phyloP scores from a whole-genome alignment of 2,797 vertebrate genomes.

The Amblyraja radiata region DNA sequence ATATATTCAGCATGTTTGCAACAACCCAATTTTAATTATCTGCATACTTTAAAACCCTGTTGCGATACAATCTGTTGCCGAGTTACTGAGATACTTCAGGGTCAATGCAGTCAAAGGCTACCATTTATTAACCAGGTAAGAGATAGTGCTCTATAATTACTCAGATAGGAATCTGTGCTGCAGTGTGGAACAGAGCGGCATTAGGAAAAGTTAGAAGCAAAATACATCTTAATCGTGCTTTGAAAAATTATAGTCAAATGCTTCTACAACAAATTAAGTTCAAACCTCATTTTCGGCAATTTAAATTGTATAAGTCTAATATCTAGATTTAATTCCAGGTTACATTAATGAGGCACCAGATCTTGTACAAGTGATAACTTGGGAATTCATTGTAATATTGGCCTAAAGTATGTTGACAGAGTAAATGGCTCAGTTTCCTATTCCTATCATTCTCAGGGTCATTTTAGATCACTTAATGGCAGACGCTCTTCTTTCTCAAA shows the following conservation, averaged over 20 bases:
- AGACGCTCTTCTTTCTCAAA: too few relatives aligned
- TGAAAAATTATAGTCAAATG: too few relatives aligned
- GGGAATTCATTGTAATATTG: too few relatives aligned
- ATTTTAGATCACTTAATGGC: too few relatives aligned
- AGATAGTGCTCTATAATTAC: not conserved
- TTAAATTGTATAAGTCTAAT: not conserved
- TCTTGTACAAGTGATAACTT: not conserved
- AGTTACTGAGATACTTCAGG: not conserved
- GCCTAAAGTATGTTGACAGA: too few relatives aligned
- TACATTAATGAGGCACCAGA: not conserved
- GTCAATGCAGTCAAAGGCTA: not conserved
- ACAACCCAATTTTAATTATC: not conserved
- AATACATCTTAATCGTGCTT: not conserved
- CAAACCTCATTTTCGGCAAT: not conserved
- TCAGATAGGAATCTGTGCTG: not conserved
- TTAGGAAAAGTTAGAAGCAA: not conserved
- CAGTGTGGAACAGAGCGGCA: not conserved
- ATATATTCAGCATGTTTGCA: not conserved
- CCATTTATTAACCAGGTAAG: not conserved
- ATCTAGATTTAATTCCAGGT: not conserved
- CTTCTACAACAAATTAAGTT: not conserved
- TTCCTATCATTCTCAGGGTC: too few relatives aligned
- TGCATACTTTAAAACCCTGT: not conserved
- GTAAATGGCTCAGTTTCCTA: not conserved
- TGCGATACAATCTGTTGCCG: not conserved